These are phyloP conservation scores for Epinephelus malabaricus DNA, from an alignment of 2,797 vertebrate species.

Conservation along the genomic window DNA sequence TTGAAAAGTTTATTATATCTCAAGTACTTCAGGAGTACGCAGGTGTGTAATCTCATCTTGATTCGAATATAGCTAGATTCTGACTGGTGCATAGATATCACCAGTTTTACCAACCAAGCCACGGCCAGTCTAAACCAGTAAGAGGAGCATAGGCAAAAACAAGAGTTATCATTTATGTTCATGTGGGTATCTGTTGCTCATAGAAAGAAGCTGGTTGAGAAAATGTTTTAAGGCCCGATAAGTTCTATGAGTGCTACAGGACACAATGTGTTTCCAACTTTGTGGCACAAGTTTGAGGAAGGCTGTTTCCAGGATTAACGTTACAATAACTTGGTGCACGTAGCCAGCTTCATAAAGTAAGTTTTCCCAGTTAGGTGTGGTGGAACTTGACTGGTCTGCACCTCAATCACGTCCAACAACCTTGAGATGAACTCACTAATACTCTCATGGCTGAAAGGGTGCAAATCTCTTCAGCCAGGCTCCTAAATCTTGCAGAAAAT, in stretches of 20 bases:
- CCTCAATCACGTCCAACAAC: background rate
- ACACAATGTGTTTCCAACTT: background rate
- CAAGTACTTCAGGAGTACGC: no score
- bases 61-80: background rate
- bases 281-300: background rate
- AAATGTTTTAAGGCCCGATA: background rate
- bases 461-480: background rate
- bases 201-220: background rate
- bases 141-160: background rate
- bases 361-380: background rate
- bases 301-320: background rate
- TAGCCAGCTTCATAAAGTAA: background rate
- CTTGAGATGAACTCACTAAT: slow-evolving; percentile 15
- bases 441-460: background rate
- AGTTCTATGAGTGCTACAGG: background rate
- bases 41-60: background rate
- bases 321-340: background rate
- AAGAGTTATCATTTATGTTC: background rate
- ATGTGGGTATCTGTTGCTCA: background rate
- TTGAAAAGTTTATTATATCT: no score
- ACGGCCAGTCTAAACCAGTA: background rate
- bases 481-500: background rate
- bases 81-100: background rate
- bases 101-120: background rate
- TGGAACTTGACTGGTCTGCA: background rate